Percentiles rank a stretch among this genome's conserved stretches.
Conservation (phyloP, 2,888 invertebrate genomes). For the Rotaria sp. region DNA sequence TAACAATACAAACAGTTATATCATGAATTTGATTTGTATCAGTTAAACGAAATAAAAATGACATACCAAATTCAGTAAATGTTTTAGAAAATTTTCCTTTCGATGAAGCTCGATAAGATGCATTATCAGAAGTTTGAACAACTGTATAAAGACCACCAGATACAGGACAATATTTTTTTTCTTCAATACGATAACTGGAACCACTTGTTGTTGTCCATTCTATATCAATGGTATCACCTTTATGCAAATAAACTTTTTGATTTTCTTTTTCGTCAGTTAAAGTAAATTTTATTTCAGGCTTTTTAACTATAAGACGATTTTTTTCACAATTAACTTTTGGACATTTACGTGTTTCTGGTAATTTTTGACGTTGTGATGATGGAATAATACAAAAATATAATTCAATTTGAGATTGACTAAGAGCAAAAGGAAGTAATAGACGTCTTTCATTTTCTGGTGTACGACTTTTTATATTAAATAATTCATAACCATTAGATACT, state of each 20-base stretch:
- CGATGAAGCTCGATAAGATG: too few relatives aligned
- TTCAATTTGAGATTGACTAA: background rate
- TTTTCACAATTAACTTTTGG: background rate
- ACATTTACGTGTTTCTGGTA: background rate
- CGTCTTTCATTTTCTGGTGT: background rate
- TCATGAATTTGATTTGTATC: background rate
- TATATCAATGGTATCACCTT: background rate
- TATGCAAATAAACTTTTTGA: background rate
- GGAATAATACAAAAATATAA: slow-evolving; percentile 12
- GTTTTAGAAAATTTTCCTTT: background rate
- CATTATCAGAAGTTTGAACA: background rate
- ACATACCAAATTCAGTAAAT: background rate
- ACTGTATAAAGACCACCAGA: background rate
- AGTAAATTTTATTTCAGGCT: background rate
- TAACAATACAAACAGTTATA: background rate
- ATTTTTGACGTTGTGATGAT: background rate
- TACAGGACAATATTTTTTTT: slow-evolving; percentile 13
- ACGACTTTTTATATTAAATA: background rate
- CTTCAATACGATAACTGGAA: background rate
- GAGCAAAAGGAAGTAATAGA: background rate
- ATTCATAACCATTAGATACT: background rate
- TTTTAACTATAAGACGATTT: background rate
- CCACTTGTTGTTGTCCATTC: background rate
- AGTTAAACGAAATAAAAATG: background rate
- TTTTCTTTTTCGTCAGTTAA: background rate